Percentiles rank a stretch among this genome's conserved stretches.
phyloP scores from a whole-genome alignment of 2,113 vertebrate species.

The Hippopotamus amphibius region DNA sequence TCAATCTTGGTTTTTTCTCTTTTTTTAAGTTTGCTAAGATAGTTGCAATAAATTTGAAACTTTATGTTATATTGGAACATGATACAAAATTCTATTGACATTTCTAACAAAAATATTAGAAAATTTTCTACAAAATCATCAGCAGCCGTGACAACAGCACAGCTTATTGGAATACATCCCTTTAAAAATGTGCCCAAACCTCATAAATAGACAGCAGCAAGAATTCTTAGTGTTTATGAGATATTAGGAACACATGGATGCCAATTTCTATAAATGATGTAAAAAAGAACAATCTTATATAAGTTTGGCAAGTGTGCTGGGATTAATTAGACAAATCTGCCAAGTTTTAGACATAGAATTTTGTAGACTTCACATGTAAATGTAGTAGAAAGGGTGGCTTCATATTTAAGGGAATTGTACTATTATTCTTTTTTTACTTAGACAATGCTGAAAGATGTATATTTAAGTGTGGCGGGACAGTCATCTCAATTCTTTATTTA shows the following conservation, averaged over 20 bases:
- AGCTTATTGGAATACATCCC: not conserved
- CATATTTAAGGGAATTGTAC: not conserved
- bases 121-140: conserved; percentile 43
- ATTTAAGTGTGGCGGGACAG: not conserved
- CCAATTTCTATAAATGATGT: conserved; percentile 58
- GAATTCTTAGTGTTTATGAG: conserved; percentile 34
- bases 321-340: conserved; percentile 41
- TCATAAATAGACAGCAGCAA: conserved; percentile 51
- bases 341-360: conserved; percentile 12
- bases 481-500: conserved; percentile 14
- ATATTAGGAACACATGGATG: conserved; percentile 44
- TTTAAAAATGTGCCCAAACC: conserved; percentile 53
- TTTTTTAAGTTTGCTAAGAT: conserved; percentile 49
- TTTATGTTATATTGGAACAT: conserved; percentile 48
- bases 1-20: not conserved
- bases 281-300: conserved; percentile 47
- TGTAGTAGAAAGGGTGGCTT: not conserved
- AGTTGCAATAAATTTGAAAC: conserved; percentile 54
- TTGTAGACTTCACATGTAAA: conserved; percentile 16
- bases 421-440: conserved; percentile 26
- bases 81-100: conserved; percentile 58
- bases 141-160: conserved; percentile 34
- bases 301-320: conserved; percentile 15
- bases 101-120: conserved; percentile 65
- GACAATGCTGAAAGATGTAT: not conserved